Evolutionary conservation across 2,888 invertebrate species (phyloP).

Genomic region (Melanostoma mellinum): DNA sequence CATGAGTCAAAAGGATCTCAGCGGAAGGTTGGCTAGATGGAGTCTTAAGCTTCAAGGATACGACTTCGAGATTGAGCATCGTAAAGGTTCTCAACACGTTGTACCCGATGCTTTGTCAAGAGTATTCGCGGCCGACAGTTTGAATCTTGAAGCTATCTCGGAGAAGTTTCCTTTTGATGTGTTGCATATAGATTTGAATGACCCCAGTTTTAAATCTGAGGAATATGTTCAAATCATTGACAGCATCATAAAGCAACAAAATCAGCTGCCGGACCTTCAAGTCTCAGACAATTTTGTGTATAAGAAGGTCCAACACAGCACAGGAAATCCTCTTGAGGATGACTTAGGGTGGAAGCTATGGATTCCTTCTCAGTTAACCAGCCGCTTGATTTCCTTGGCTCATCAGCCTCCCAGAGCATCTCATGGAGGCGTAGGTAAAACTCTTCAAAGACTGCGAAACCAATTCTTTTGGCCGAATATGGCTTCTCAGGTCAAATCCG

Average conservation of each 20-base stretch:
- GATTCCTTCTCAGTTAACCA: neutral
- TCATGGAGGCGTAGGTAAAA: conserved; percentile 46
- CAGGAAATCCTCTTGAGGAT: conserved; percentile 12
- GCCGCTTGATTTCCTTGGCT: conserved; percentile 4
- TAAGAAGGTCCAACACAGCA: conserved; percentile 12
- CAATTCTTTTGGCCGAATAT: conserved; percentile 14
- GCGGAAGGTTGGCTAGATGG: conserved; percentile 71
- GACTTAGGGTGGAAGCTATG: conserved; percentile 5
- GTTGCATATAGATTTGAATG: neutral
- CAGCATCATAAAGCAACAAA: conserved; percentile 5
- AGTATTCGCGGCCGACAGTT: neutral
- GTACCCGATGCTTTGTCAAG: conserved; percentile 20
- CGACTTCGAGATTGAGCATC: conserved; percentile 29
- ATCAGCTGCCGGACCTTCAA: conserved; percentile 14
- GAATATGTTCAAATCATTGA: conserved; percentile 9
- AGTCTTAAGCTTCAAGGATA: conserved; percentile 22
- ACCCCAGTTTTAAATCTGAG: conserved; percentile 15
- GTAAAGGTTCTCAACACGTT: conserved; percentile 20
- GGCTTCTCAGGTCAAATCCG: neutral
- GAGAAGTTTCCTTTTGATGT: neutral
- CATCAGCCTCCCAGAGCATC: conserved; percentile 33
- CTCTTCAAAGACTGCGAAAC: neutral
- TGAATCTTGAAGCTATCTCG: neutral
- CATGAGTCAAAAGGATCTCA: conserved; percentile 73
- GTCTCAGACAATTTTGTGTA: conserved; percentile 13